Base-by-base conservation (phyloP, 2,113 vertebrate species). In the Conger conger region DNA sequence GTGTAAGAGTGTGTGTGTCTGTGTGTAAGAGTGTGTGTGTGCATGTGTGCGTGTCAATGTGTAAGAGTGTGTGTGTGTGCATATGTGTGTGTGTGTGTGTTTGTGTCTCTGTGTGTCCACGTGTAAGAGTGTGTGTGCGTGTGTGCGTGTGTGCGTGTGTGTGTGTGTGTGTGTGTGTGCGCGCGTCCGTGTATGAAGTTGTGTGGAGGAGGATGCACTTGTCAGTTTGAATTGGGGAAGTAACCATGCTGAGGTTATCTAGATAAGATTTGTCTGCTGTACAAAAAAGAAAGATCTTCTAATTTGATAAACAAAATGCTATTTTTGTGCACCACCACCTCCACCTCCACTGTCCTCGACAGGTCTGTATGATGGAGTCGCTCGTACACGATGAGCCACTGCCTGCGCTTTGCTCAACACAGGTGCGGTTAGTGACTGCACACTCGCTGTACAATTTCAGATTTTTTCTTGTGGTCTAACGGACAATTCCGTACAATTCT, bases 381-480 rank as follows among this genome's bases (percentile, higher is more conserved):
- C 20, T 20, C 33, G 68, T 7, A 73, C 4, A 13, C 11, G n/a
- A 73, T 9, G 27, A n/a, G 68, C 68, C 27, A 0, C 27, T 33
- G 27, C n/a, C 20, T 68, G 27, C 20, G 27, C 68, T 27, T 27
- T 8, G 68, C 68, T 73, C 6, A 1, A 54, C 35, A 54, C 89
- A 88, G 89, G 90, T 92, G 93, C 93, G 93, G 93, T 94, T 94
- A 91, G 91, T 87, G 87, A 86, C 40, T 81, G 83, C 89, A 88
- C 84, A 92, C 91, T 94, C 91, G 79, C 89, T 92, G 91, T 91
- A 91, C 90, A 91, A 89, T 94, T 90, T 94, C 87, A 92, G 89
- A 93, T 92, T 91, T 92, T 92, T 91, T 94, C 90, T 94, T 93
- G 92, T 93, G 94, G 93, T 93, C 91, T 94, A 94, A 94, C 92